These are phyloP conservation scores for Ailuropoda melanoleuca DNA, from an alignment of 2,113 vertebrate species.

Conservation along the genomic window DNA sequence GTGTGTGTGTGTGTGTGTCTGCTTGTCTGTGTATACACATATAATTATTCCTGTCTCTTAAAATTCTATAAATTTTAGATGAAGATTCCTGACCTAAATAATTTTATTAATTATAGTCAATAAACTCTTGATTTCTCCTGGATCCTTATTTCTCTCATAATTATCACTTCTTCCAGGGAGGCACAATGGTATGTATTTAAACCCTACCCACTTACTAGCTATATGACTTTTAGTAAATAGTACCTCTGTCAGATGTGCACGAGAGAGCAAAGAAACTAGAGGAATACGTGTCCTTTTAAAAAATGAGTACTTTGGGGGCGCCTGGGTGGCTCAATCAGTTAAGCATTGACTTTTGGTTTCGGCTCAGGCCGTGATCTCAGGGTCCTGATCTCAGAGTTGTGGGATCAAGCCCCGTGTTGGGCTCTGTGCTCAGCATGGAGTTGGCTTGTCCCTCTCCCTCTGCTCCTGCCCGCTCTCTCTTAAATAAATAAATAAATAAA, in stretches of 20 bases:
- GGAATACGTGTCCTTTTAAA: neutral
- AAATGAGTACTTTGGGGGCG: neutral
- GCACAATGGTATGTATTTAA: neutral
- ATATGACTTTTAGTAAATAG: neutral
- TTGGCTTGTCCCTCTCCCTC: neutral
- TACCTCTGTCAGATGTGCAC: neutral
- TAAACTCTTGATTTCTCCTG: neutral
- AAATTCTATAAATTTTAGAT: neutral
- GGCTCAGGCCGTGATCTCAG: no score
- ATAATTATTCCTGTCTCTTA: constrained; percentile 8
- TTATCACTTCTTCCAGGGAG: neutral
- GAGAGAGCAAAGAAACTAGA: neutral
- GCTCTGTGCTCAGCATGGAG: neutral
- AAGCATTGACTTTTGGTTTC: neutral
- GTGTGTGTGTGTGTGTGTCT: neutral
- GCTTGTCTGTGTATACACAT: neutral
- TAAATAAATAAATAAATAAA: neutral
- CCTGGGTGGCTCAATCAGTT: neutral
- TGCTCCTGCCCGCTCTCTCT: neutral
- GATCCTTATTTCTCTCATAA: constrained; percentile 9
- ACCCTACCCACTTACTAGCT: neutral
- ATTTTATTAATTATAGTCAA: neutral
- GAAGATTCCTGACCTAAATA: neutral
- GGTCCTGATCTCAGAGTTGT: neutral
- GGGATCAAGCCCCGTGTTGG: neutral